Evolutionary conservation across 2,113 vertebrate genomes (phyloP).

Genomic region (Andinoacara biseriatus): DNA sequence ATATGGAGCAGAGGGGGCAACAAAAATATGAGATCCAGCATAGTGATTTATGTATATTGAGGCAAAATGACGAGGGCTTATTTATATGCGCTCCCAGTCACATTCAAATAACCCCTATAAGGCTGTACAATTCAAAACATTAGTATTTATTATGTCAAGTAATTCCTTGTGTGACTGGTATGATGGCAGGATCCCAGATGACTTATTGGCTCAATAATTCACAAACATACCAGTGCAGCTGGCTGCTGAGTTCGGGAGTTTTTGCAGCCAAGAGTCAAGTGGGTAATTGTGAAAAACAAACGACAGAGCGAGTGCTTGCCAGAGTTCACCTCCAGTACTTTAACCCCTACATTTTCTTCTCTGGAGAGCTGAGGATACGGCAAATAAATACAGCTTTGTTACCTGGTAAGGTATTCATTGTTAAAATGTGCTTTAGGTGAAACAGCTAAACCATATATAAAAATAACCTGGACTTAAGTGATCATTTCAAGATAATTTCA

Average conservation of each 20-base stretch:
- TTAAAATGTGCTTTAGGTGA: too few relatives aligned
- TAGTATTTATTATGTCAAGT: constrained; percentile 1
- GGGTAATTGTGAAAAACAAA: constrained; percentile 62
- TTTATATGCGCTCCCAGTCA: not conserved
- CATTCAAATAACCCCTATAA: not conserved
- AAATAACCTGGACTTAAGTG: not conserved
- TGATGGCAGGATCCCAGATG: constrained; percentile 32
- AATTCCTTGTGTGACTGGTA: constrained; percentile 29
- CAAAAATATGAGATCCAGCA: not conserved
- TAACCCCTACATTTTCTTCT: constrained; percentile 1
- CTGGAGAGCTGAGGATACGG: not conserved
- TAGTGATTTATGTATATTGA: not conserved
- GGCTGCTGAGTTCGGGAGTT: constrained; percentile 43
- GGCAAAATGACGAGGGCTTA: not conserved
- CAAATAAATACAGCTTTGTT: not conserved
- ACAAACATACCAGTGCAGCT: constrained; percentile 25
- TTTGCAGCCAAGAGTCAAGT: constrained; percentile 63
- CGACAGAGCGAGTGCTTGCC: constrained; percentile 37
- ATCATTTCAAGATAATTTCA: not conserved
- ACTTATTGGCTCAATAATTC: constrained; percentile 33
- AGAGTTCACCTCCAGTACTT: constrained; percentile 63
- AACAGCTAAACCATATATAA: not conserved
- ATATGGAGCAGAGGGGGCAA: not conserved
- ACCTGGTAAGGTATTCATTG: too few relatives aligned
- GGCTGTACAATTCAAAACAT: not conserved